A percentile compares a stretch with the other conserved stretches of the same genome.
Conservation (phyloP, 2,888 invertebrate genomes). For the Scaptomyza reducta region DNA sequence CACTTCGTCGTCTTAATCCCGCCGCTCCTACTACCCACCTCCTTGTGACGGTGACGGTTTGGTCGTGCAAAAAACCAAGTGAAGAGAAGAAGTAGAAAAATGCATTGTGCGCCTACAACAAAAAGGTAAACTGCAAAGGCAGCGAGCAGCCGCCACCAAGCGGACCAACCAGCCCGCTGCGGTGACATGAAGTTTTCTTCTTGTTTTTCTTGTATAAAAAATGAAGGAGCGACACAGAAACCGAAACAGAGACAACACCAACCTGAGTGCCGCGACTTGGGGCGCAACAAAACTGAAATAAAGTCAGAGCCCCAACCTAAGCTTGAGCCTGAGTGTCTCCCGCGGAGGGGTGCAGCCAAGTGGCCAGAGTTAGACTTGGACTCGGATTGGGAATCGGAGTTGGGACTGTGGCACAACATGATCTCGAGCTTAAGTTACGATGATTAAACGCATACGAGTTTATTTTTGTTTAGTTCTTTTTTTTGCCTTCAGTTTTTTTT, state of each 20-base stretch:
- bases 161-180: conserved; percentile 47
- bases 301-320: not conserved
- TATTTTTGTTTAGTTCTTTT: conserved; percentile 61
- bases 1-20: conserved; percentile 75
- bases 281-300: conserved; percentile 1
- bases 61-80: conserved; percentile 42
- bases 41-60: conserved; percentile 19
- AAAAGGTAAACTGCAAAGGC: conserved; percentile 20
- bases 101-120: conserved; percentile 57
- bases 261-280: conserved; percentile 14
- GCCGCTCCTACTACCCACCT: conserved; percentile 24
- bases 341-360: conserved; percentile 57
- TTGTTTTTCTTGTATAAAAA: conserved; percentile 46
- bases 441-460: conserved; percentile 80
- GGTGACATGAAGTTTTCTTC: conserved; percentile 74
- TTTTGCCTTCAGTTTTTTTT: conserved; percentile 32
- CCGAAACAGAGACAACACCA: conserved; percentile 30
- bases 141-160: not conserved
- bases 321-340: conserved; percentile 41
- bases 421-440: conserved; percentile 79
- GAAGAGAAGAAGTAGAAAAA: conserved; percentile 29
- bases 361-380: conserved; percentile 16
- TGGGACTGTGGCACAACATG: conserved; percentile 75
- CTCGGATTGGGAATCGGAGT: conserved; percentile 9
- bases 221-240: conserved; percentile 55